A percentile compares a stretch with the other conserved stretches of the same genome.
phyloP scores from a whole-genome alignment of 2,888 invertebrate species.

The Netelia virgata region DNA sequence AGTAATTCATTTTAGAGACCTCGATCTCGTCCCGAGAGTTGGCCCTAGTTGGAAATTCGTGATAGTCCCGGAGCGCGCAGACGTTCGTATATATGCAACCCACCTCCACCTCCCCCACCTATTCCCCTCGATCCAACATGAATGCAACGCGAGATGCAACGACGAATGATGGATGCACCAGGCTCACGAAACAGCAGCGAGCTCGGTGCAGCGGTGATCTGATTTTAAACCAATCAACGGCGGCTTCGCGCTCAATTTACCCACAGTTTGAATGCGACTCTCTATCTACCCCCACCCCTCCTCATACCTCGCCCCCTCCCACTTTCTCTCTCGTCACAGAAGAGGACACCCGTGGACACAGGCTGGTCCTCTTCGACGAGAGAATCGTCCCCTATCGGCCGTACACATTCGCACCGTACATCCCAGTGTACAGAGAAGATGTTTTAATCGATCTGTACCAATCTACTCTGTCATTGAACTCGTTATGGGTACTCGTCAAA shows the following conservation, averaged over 20 bases:
- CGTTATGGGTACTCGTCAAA: slow-evolving; percentile 66
- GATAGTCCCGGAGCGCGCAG: slow-evolving; percentile 58
- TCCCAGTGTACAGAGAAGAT: slow-evolving; percentile 38
- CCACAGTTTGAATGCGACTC: slow-evolving; percentile 79
- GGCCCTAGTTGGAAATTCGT: slow-evolving; percentile 68
- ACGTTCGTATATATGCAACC: slow-evolving; percentile 57
- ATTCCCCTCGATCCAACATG: slow-evolving; percentile 69
- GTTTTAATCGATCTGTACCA: slow-evolving; percentile 67
- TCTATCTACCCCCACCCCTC: slow-evolving; percentile 18
- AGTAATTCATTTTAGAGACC: slow-evolving; percentile 81
- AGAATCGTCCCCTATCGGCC: neutral
- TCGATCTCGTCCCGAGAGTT: slow-evolving; percentile 59
- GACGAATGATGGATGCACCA: slow-evolving; percentile 75
- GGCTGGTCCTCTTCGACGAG: slow-evolving; percentile 25
- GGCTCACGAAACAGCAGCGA: slow-evolving; percentile 70
- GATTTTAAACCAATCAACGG: slow-evolving; percentile 84
- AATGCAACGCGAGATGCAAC: slow-evolving; percentile 67
- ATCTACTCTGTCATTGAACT: slow-evolving; percentile 63
- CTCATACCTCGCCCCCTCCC: neutral
- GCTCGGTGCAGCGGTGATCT: slow-evolving; percentile 78
- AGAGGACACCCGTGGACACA: slow-evolving; percentile 53
- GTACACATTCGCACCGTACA: slow-evolving; percentile 10
- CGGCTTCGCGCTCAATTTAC: slow-evolving; percentile 84
- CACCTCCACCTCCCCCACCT: slow-evolving; percentile 51
- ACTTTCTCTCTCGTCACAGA: slow-evolving; percentile 6